Conservation (phyloP, 2,888 invertebrate species). For the Diadromus collaris region DNA sequence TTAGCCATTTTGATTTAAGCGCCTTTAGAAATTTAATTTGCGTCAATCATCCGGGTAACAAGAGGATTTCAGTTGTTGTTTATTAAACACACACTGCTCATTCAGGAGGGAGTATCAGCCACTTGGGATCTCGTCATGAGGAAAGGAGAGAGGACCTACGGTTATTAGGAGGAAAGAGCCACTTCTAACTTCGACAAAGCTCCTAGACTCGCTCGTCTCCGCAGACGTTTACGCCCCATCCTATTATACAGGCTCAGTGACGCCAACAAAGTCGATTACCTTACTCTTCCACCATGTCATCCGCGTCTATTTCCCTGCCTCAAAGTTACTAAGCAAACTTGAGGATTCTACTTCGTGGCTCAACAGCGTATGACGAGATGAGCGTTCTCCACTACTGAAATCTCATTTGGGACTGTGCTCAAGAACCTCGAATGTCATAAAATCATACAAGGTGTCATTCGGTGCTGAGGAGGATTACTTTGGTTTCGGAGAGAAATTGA, state of each 20-base stretch:
- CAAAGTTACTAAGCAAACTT: constrained; percentile 55
- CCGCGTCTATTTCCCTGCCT: constrained; percentile 28
- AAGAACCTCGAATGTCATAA: constrained; percentile 31
- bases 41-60: constrained; percentile 52
- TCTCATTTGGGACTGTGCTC: constrained; percentile 46
- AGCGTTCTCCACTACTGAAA: constrained; percentile 32
- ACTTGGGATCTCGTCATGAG: constrained; percentile 25
- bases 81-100: constrained; percentile 46
- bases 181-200: constrained; percentile 45
- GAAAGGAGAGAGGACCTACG: constrained; percentile 5
- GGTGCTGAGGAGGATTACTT: background rate
- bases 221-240: constrained; percentile 52
- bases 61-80: constrained; percentile 52
- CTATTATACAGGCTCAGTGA: constrained; percentile 54
- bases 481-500: background rate
- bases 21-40: constrained; percentile 55
- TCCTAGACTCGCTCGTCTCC: constrained; percentile 45
- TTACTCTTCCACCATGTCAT: constrained; percentile 27
- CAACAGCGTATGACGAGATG: constrained; percentile 27
- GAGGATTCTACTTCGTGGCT: constrained; percentile 40
- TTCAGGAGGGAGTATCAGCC: constrained; percentile 20
- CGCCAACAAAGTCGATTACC: constrained; percentile 58
- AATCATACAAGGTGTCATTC: constrained; percentile 15
- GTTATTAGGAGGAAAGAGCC: constrained; percentile 40
- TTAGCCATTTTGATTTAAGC: constrained; percentile 21